Percentiles rank a stretch among this genome's conserved stretches.
phyloP scores from a whole-genome alignment of 2,797 vertebrate genomes.

The Hylomyscus alleni region DNA sequence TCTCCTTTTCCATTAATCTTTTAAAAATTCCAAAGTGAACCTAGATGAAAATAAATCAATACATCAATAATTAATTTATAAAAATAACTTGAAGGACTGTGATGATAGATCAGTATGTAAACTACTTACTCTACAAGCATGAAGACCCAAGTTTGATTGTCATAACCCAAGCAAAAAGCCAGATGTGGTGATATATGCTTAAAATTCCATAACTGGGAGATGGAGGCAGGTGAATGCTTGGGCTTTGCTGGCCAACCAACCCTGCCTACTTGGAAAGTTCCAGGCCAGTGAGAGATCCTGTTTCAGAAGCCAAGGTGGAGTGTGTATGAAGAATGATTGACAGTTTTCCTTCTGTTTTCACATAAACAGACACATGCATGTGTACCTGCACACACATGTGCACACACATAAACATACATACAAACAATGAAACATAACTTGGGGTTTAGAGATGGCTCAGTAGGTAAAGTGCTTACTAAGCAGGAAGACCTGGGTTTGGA shows the following conservation, averaged over 20 bases:
- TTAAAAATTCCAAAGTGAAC: conserved; percentile 8
- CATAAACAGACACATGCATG: background rate
- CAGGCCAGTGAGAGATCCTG: background rate
- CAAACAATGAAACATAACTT: background rate
- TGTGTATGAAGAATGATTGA: background rate
- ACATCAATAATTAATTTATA: conserved; percentile 17
- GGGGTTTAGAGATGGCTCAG: background rate
- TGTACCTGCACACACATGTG: background rate
- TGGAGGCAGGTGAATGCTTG: background rate
- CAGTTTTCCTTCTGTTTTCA: background rate
- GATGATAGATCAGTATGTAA: background rate
- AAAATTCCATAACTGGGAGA: background rate
- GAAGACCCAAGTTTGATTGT: background rate
- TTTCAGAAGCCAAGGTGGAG: background rate
- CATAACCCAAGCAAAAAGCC: background rate
- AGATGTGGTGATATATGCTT: background rate
- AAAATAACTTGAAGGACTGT: background rate
- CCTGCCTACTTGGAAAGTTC: background rate
- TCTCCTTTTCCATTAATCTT: conserved; percentile 40
- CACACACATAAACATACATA: background rate
- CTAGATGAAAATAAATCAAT: background rate
- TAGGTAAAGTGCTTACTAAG: background rate
- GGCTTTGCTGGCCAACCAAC: background rate
- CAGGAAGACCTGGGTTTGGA: background rate
- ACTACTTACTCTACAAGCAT: background rate